Conservation (phyloP, 2,113 vertebrate genomes). For the Cephalopterus ornatus region DNA sequence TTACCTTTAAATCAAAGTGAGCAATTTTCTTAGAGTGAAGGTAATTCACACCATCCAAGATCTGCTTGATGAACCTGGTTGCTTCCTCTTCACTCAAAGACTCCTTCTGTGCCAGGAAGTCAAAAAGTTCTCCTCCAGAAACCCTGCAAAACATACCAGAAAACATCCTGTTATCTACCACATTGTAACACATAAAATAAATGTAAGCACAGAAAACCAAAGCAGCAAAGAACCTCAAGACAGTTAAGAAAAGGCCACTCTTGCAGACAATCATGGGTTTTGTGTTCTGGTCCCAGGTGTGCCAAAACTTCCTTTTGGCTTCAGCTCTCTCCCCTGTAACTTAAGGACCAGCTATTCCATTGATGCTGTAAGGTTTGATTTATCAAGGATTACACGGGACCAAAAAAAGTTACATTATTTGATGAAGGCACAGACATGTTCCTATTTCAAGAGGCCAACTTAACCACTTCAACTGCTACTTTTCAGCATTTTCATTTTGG, state of each 20-base stretch:
- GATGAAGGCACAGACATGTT: not conserved
- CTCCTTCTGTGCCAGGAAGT: conserved; percentile 96
- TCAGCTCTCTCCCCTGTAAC: not conserved
- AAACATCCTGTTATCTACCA: not conserved
- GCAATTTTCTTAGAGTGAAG: conserved; percentile 91
- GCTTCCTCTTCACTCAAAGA: conserved; percentile 96
- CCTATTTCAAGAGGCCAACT: not conserved
- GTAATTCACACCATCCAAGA: conserved; percentile 91
- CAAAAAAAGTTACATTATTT: not conserved
- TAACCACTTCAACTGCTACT: not conserved
- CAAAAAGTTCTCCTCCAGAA: conserved; percentile 95
- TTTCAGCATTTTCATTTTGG: not conserved
- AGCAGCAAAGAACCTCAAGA: not conserved
- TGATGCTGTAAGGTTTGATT: not conserved
- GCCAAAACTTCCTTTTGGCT: not conserved
- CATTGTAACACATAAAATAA: not conserved
- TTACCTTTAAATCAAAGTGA: conserved; percentile 97
- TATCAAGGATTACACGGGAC: not conserved
- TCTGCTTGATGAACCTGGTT: conserved; percentile 96
- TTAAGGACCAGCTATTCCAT: not conserved
- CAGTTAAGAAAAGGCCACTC: not conserved
- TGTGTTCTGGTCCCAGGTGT: not conserved
- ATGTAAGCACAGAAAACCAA: not conserved
- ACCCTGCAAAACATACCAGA: conserved; percentile 77
- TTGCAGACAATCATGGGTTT: not conserved